Conservation (phyloP, 64 coral and sea anemone genomes). For the Catalaphyllia jardinei region DNA sequence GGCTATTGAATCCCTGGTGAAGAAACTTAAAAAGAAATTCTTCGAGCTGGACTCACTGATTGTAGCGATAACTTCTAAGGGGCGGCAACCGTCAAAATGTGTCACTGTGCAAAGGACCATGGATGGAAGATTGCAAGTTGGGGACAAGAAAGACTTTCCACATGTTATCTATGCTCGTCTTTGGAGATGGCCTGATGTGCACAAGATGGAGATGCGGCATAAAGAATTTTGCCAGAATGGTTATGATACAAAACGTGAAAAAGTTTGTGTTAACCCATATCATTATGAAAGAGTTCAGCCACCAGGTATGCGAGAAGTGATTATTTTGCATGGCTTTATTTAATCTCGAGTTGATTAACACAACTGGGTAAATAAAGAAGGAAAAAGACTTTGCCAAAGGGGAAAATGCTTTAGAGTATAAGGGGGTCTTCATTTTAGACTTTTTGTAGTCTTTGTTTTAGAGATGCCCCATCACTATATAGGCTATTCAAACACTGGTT, state of each 20-base stretch:
- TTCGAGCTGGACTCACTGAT: conserved; percentile 97
- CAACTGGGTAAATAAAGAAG: no score
- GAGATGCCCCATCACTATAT: no score
- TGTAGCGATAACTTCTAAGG: conserved; percentile 94
- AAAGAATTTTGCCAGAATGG: conserved; percentile 99
- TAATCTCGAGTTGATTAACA: no score
- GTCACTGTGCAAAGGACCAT: conserved; percentile 94
- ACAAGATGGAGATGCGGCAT: conserved; percentile 99
- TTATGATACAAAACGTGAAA: conserved; percentile 97
- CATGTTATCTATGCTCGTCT: conserved; percentile 98
- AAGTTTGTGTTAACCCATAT: conserved; percentile 99
- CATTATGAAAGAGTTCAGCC: conserved; percentile 99
- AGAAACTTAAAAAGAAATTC: conserved; percentile 97
- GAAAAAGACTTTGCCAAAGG: no score
- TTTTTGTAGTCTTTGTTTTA: no score
- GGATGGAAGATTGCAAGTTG: conserved; percentile 97
- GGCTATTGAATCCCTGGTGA: conserved; percentile 95
- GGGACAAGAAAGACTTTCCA: conserved; percentile 99
- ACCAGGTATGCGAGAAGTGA: conserved; percentile 66
- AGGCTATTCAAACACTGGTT: no score
- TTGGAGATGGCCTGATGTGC: conserved; percentile 98
- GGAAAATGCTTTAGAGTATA: no score
- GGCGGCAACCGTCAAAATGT: conserved; percentile 94
- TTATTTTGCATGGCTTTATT: neutral
- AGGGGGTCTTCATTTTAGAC: no score